phyloP scores from a whole-genome alignment of 2,888 invertebrate species.

The Ypsolopha scabrella region DNA sequence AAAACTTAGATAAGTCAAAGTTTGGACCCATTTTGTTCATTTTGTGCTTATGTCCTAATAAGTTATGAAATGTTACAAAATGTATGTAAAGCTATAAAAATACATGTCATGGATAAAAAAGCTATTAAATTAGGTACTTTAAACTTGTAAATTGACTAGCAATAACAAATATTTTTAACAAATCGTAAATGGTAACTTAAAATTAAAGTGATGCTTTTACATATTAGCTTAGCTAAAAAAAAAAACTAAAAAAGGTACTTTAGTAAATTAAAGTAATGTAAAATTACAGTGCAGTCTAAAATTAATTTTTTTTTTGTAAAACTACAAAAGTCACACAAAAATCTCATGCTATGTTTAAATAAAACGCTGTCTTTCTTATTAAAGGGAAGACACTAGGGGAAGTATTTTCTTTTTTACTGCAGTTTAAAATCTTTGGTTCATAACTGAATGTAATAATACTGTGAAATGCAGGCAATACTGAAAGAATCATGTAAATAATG shows the following conservation, averaged over 20 bases:
- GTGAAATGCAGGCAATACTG: not conserved
- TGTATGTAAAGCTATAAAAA: too few relatives aligned
- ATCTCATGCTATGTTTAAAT: too few relatives aligned
- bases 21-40: too few relatives aligned
- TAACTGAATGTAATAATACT: not conserved
- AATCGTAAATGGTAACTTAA: slow-evolving; percentile 14
- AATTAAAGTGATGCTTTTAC: slow-evolving; percentile 18
- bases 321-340: too few relatives aligned
- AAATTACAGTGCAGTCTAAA: not conserved
- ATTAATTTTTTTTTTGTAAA: too few relatives aligned
- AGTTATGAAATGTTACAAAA: too few relatives aligned
- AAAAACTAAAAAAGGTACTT: slow-evolving; percentile 8
- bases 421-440: not conserved
- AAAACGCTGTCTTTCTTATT: too few relatives aligned
- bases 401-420: not conserved
- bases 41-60: too few relatives aligned
- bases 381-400: too few relatives aligned
- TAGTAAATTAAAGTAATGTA: not conserved
- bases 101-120: too few relatives aligned
- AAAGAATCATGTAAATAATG: not conserved
- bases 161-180: slow-evolving; percentile 7
- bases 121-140: too few relatives aligned
- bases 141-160: slow-evolving; percentile 14
- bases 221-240: slow-evolving; percentile 9
- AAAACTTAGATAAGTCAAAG: too few relatives aligned